Evolutionary conservation across 2,888 invertebrate species (phyloP), one percentile per base, ranked within the genome.

Genomic region (Asteroscopus sphinx): DNA sequence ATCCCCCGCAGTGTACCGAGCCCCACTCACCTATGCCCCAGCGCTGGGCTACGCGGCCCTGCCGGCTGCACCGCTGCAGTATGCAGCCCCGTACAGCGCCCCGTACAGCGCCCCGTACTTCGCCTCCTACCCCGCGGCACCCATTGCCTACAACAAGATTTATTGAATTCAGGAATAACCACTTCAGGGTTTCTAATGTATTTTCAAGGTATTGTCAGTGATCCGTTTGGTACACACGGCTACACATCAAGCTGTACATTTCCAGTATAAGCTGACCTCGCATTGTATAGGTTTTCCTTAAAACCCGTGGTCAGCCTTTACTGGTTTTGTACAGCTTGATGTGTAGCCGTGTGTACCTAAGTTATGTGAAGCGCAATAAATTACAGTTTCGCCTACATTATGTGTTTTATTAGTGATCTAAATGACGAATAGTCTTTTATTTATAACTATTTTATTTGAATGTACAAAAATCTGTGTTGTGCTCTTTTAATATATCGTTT

Each of bases 131-230:
- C 70, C 78, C 2, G 67, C 62, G 16, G 63, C 62, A 0, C 77
- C 80, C n/a, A 49, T 77, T 41, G 62, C 76, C 3, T 88, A 88
- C 75, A 74, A 72, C 65, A 78, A 79, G 54, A 68, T 82, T 54
- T 83, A 80, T 60, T 83, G 54, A 81, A 54, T 13, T 8, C 15
- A 37, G n/a, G 11, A 37, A 47, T 30, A n/a, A 39, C 11, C 17
- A 41, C 9, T 33, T 6, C n/a, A 30, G 52, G 13, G 25, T 51
- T 42, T 46, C 35, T 37, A 15, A 47, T 28, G 7, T 40, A 56
- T 61, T 36, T 35, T 30, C 36, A 51, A 47, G 33, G 7, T 40
- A 56, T 61, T 36, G 39, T 30, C 36, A 51, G 49, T 57, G 49
- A 65, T 51, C 32, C 30, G n/a, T 56, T 60, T 52, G 49, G 56